Percentiles rank a stretch among this genome's conserved stretches.
These are phyloP conservation scores for Caenorhabditis latens DNA, from an alignment of 1,140 invertebrate species.

Conservation along the genomic window DNA sequence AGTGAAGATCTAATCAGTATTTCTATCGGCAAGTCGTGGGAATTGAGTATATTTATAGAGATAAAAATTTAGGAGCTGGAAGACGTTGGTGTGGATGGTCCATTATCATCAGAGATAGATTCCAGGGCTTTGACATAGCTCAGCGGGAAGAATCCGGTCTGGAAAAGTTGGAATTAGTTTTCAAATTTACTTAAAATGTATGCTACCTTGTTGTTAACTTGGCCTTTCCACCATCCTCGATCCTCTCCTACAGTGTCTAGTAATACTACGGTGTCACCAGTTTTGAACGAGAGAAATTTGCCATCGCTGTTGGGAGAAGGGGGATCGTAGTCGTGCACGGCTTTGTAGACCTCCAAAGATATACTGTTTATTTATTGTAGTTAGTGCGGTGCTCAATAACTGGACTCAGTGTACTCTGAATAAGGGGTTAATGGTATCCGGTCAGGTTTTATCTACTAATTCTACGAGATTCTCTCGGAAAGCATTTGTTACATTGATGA, in stretches of 20 bases:
- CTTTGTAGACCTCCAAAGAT: constrained; percentile 60
- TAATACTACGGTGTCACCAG: constrained; percentile 62
- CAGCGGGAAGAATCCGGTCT: constrained; percentile 24
- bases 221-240: constrained; percentile 70
- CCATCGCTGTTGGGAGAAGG: background rate
- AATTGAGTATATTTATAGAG: background rate
- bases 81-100: background rate
- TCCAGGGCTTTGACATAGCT: constrained; percentile 16
- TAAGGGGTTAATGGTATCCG: too few species aligned
- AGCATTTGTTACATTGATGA: too few species aligned
- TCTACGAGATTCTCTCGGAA: too few species aligned
- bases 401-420: too few species aligned
- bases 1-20: too few species aligned
- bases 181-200: background rate
- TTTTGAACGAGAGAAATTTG: constrained; percentile 62
- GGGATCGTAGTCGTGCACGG: constrained; percentile 65
- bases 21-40: background rate
- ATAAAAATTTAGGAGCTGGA: background rate
- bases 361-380: background rate
- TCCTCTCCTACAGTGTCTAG: constrained; percentile 68
- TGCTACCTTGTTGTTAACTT: constrained; percentile 60
- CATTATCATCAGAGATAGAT: background rate
- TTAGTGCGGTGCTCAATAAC: too few species aligned
- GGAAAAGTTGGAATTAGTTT: background rate
- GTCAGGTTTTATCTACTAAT: too few species aligned